A percentile compares a stretch with the other conserved stretches of the same genome.
Evolutionary conservation across 1,140 invertebrate genomes (phyloP).

Genomic region (Pantala flavescens): DNA sequence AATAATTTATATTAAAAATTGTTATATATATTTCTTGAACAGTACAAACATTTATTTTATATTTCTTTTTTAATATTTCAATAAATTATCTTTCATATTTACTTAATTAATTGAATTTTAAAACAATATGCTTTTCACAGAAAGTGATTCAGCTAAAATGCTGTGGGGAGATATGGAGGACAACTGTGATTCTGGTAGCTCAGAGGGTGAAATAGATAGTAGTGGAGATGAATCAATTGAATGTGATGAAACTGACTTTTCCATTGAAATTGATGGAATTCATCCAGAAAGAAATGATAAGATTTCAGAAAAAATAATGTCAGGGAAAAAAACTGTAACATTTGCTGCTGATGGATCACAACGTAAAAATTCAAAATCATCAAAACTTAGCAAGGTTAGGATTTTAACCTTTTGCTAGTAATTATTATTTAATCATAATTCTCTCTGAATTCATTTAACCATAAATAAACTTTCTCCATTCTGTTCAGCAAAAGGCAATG

Average conservation of each 20-base stretch:
- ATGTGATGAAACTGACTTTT: background rate
- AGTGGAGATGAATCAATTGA: background rate
- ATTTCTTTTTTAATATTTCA: too few species aligned
- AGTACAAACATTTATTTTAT: too few species aligned
- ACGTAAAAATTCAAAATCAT: background rate
- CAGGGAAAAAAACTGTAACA: background rate
- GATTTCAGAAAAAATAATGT: background rate
- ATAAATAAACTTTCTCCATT: background rate
- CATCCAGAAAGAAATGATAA: background rate
- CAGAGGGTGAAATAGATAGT: background rate
- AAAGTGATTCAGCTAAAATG: background rate
- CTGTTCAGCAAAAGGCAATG: too few species aligned
- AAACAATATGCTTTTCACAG: background rate
- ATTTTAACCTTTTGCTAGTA: background rate
- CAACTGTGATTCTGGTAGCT: conserved; percentile 2
- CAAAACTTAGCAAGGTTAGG: background rate
- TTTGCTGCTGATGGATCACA: background rate
- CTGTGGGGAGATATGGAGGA: background rate
- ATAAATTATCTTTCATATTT: too few species aligned
- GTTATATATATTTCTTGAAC: too few species aligned
- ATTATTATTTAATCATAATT: background rate
- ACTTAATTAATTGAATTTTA: too few species aligned
- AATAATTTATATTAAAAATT: too few species aligned
- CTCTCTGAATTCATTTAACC: background rate
- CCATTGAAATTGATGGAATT: background rate